Conservation (phyloP, 1,140 invertebrate genomes). For the Bactericera cockerelli region DNA sequence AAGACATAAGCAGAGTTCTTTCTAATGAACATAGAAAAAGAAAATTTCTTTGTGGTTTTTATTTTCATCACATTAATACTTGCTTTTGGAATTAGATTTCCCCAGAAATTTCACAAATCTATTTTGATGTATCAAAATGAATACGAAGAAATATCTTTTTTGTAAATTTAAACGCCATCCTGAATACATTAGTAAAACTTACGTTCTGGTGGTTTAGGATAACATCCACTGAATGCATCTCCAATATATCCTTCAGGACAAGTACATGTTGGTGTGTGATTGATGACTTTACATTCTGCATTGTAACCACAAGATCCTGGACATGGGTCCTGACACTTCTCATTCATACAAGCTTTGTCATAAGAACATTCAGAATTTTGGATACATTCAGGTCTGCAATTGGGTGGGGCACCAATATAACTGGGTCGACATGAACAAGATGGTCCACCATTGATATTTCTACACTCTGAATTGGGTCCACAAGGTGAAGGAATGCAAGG, state of each 20-base stretch:
- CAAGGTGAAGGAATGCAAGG: conserved; percentile 50
- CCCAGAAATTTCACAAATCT: too few relatives aligned
- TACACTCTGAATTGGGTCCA: conserved; percentile 49
- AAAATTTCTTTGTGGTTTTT: too few relatives aligned
- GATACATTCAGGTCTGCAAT: conserved; percentile 47
- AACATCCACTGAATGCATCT: conserved; percentile 42
- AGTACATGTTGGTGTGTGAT: conserved; percentile 45
- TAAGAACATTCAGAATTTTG: conserved; percentile 44
- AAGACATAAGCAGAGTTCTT: too few relatives aligned
- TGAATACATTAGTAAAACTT: too few relatives aligned
- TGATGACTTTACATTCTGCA: conserved; percentile 46
- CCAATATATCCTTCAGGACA: conserved; percentile 39
- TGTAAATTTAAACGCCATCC: too few relatives aligned
- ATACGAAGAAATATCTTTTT: too few relatives aligned
- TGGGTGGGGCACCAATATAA: conserved; percentile 42
- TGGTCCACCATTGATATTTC: conserved; percentile 37
- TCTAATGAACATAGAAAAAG: too few relatives aligned
- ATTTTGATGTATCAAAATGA: too few relatives aligned
- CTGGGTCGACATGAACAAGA: conserved; percentile 45
- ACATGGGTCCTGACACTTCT: conserved; percentile 51
- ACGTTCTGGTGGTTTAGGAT: conserved; percentile 29
- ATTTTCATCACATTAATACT: too few relatives aligned
- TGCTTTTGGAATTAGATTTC: too few relatives aligned
- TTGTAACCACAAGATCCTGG: conserved; percentile 42
- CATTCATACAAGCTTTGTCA: conserved; percentile 44